Conservation (phyloP, 2,113 vertebrate species). For the Carlito syrichta region DNA sequence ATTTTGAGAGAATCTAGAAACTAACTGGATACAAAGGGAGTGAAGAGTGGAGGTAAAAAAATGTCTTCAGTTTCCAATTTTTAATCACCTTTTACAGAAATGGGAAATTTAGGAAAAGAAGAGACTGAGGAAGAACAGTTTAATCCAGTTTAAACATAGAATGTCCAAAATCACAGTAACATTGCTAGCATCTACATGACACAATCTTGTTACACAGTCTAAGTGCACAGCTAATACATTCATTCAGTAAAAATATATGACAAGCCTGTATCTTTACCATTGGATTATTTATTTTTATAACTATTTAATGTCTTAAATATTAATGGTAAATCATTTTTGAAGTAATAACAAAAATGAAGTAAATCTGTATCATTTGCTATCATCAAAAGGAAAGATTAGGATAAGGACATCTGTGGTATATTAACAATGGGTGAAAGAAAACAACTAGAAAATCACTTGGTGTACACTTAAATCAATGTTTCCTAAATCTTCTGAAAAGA, state of each 20-base stretch:
- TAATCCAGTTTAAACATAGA: not conserved
- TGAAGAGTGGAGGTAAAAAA: not conserved
- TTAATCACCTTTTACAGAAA: not conserved
- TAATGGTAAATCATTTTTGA: not conserved
- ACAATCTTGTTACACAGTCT: not conserved
- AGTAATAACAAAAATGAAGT: conserved; percentile 32
- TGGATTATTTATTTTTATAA: not conserved
- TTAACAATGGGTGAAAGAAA: conserved; percentile 17
- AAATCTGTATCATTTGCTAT: conserved; percentile 20
- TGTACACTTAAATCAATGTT: conserved; percentile 6
- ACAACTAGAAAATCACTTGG: not conserved
- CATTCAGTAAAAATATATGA: not conserved
- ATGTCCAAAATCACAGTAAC: not conserved
- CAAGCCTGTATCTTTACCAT: not conserved
- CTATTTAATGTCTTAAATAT: not conserved
- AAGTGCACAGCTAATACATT: not conserved
- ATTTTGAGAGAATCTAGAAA: not conserved
- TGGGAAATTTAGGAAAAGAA: not conserved
- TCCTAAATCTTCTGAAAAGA: not conserved
- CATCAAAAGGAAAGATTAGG: not conserved
- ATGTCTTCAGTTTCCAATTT: not conserved
- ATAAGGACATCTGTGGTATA: not conserved
- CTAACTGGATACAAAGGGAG: not conserved
- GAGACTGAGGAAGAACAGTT: not conserved
- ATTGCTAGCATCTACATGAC: not conserved